Evolutionary conservation across 1,140 invertebrate species (phyloP).

Genomic region (Camponotus pennsylvanicus): DNA sequence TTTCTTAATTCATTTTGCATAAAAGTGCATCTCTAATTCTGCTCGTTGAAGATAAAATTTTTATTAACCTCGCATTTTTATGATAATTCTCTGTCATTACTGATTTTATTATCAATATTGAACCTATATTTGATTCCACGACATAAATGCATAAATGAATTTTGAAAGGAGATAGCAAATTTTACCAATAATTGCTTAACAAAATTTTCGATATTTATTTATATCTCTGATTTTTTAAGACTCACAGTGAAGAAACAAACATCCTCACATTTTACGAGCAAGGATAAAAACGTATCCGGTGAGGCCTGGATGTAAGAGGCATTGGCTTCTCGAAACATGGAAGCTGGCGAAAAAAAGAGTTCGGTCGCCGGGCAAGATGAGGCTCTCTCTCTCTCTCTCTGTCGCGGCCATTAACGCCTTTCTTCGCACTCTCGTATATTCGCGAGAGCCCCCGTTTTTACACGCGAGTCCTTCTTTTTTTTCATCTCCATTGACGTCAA

Average conservation of each 20-base stretch:
- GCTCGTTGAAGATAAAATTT: neutral
- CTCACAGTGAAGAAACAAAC: neutral
- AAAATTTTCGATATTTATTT: neutral
- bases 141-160: neutral
- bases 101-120: neutral
- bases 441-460: slow-evolving; percentile 27
- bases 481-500: slow-evolving; percentile 49
- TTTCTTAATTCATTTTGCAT: no score
- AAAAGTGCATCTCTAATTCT: no score
- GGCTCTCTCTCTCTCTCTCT: neutral
- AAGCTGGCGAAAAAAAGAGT: slow-evolving; percentile 28
- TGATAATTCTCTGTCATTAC: neutral
- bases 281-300: slow-evolving; percentile 46
- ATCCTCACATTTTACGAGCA: neutral
- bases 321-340: slow-evolving; percentile 18
- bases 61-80: neutral
- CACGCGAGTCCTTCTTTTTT: slow-evolving; percentile 21
- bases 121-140: neutral
- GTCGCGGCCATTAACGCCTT: slow-evolving; percentile 30
- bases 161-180: neutral
- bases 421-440: slow-evolving; percentile 33
- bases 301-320: slow-evolving; percentile 13
- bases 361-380: neutral
- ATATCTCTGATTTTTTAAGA: neutral
- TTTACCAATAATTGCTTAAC: neutral